phyloP scores from a whole-genome alignment of 2,888 invertebrate genomes.

The Drosophila meridionalis region DNA sequence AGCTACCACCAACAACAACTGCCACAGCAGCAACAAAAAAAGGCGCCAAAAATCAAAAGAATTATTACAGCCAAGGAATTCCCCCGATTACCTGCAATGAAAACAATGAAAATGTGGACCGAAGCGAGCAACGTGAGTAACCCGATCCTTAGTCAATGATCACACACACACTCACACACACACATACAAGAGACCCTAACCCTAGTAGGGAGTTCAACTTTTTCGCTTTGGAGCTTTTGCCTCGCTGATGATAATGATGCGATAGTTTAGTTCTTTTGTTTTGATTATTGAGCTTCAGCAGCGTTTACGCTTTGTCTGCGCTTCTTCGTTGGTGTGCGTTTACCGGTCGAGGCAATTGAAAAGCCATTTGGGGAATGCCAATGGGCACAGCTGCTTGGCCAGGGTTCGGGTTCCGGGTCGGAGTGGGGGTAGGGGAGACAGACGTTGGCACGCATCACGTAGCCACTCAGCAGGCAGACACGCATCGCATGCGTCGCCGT shows the following conservation, averaged over 20 bases:
- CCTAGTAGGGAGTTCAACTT: neutral
- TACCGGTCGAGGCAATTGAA: conserved; percentile 75
- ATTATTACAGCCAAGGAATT: conserved; percentile 19
- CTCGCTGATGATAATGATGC: conserved; percentile 30
- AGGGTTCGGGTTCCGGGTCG: too few species aligned
- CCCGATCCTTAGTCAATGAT: conserved; percentile 34
- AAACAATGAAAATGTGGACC: conserved; percentile 66
- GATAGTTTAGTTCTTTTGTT: conserved; percentile 63
- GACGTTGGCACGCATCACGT: conserved; percentile 58
- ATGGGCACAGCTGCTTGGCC: conserved; percentile 9
- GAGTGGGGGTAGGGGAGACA: neutral
- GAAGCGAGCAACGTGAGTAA: conserved; percentile 70
- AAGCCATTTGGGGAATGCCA: conserved; percentile 67
- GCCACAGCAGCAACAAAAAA: conserved; percentile 37
- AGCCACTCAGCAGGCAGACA: conserved; percentile 54
- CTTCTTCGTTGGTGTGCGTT: conserved; percentile 51
- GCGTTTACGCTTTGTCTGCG: conserved; percentile 67
- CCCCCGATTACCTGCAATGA: conserved; percentile 38
- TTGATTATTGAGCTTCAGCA: conserved; percentile 71
- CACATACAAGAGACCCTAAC: neutral
- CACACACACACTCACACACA: conserved; percentile 2
- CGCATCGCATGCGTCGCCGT: conserved; percentile 61
- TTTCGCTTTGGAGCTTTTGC: neutral
- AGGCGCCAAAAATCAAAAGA: conserved; percentile 66
- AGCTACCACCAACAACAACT: conserved; percentile 1